Conservation (phyloP, 2,113 vertebrate genomes). For the Ameiurus melas region DNA sequence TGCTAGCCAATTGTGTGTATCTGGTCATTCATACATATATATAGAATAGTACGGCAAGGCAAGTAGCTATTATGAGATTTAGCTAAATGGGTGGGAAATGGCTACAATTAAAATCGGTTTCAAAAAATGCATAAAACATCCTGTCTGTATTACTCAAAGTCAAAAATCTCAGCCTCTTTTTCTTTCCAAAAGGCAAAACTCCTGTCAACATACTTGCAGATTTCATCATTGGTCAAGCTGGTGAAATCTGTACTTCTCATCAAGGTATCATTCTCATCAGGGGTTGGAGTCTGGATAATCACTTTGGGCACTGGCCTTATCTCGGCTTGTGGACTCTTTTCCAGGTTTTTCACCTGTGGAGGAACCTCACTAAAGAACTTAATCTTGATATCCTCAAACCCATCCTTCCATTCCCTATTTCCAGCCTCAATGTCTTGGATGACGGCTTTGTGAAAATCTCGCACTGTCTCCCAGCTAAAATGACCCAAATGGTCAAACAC, state of each 20-base stretch:
- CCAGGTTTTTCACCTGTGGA: slow-evolving; percentile 34
- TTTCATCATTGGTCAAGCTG: slow-evolving; percentile 81
- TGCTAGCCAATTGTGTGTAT: not conserved
- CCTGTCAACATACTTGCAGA: slow-evolving; percentile 90
- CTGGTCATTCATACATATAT: not conserved
- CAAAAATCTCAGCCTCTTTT: slow-evolving; percentile 93
- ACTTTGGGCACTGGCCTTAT: slow-evolving; percentile 64
- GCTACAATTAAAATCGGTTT: not conserved
- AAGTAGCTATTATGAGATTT: not conserved
- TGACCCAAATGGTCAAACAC: slow-evolving; percentile 90
- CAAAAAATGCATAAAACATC: not conserved
- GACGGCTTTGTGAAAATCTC: slow-evolving; percentile 89
- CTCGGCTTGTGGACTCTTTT: slow-evolving; percentile 58
- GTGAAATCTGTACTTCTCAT: slow-evolving; percentile 61
- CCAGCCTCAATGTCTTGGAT: slow-evolving; percentile 86
- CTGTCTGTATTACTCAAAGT: slow-evolving; percentile 71
- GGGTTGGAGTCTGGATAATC: slow-evolving; percentile 61
- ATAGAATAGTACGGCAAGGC: not conserved
- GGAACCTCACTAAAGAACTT: slow-evolving; percentile 78
- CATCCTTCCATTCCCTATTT: slow-evolving; percentile 83
- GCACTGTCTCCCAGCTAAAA: slow-evolving; percentile 84
- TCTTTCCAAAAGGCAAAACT: slow-evolving; percentile 99
- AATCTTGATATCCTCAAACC: slow-evolving; percentile 91
- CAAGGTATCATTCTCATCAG: slow-evolving; percentile 56
- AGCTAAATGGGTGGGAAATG: not conserved